Conservation (phyloP, 2,113 vertebrate species). For the Diadophis punctatus region DNA sequence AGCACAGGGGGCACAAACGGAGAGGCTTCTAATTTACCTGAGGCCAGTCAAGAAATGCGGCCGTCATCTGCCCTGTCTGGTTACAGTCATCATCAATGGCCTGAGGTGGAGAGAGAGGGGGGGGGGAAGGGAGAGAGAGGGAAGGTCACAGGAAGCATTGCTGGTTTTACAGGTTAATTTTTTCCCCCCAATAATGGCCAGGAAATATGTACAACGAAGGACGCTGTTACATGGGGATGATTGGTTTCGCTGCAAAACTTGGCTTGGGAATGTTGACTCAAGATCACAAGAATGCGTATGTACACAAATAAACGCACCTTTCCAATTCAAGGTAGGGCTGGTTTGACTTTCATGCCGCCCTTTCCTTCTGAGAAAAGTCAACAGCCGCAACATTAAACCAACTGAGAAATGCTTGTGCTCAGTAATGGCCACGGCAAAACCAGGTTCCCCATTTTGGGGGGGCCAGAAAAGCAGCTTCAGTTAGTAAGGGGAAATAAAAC, state of each 20-base stretch:
- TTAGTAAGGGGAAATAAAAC: too few relatives aligned
- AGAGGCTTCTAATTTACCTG: constrained; percentile 68
- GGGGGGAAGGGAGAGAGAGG: background rate
- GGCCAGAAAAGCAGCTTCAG: background rate
- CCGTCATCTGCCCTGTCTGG: constrained; percentile 91
- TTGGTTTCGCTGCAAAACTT: background rate
- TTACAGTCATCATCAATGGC: constrained; percentile 93
- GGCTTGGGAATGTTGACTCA: background rate
- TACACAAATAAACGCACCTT: background rate
- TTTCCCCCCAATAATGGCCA: background rate
- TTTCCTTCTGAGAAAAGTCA: background rate
- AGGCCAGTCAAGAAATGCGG: constrained; percentile 87
- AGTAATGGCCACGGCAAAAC: too few relatives aligned
- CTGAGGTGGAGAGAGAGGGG: constrained; percentile 47
- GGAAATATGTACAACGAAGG: too few relatives aligned
- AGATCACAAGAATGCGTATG: background rate
- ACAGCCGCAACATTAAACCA: background rate
- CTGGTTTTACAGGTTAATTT: background rate
- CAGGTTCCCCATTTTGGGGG: background rate
- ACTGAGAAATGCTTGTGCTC: background rate
- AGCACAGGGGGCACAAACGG: background rate
- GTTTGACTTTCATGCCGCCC: background rate
- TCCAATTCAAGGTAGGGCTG: background rate
- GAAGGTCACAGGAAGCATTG: background rate
- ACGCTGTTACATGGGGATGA: fast-evolving